phyloP scores from a whole-genome alignment of 2,113 vertebrate genomes.

The Epinephelus moara region DNA sequence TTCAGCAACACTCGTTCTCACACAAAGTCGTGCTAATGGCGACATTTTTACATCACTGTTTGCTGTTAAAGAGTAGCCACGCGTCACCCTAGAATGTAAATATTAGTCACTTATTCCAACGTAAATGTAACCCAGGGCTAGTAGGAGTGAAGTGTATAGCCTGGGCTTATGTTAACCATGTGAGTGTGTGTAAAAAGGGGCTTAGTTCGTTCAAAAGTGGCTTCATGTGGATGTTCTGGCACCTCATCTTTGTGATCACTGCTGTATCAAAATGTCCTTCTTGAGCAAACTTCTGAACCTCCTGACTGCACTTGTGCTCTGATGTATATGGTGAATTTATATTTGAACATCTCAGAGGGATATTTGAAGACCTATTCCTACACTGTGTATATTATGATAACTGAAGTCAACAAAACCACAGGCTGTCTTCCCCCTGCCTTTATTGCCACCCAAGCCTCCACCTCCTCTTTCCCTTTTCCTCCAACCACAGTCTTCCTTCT shows the following conservation, averaged over 20 bases:
- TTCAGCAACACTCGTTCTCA: no score
- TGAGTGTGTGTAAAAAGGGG: no score
- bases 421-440: not conserved
- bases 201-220: no score
- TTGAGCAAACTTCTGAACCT: constrained; percentile 3
- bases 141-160: no score
- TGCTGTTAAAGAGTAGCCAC: no score
- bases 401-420: constrained; percentile 8
- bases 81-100: no score
- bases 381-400: constrained; percentile 18
- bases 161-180: no score
- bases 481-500: constrained; percentile 54
- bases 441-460: constrained; percentile 33
- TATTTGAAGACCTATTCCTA: not conserved
- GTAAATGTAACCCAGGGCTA: no score
- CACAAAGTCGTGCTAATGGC: no score
- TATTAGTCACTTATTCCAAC: no score
- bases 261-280: not conserved
- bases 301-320: not conserved
- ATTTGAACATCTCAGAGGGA: constrained; percentile 10
- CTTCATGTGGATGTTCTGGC: not conserved
- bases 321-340: not conserved
- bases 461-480: constrained; percentile 17
- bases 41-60: no score
- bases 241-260: not conserved